Evolutionary conservation across 2,113 vertebrate genomes (phyloP).

Genomic region (Verasper variegatus): DNA sequence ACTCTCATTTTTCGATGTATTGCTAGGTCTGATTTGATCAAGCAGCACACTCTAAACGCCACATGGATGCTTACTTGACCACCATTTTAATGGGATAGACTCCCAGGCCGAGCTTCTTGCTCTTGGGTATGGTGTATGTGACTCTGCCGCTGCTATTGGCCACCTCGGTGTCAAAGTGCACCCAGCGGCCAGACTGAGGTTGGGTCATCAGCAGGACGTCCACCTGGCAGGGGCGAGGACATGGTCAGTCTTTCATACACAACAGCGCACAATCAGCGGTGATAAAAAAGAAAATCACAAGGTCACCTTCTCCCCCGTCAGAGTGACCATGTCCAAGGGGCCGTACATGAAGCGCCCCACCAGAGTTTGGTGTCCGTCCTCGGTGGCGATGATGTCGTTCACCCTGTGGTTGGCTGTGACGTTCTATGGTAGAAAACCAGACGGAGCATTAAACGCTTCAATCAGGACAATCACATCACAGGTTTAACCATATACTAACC

Average conservation of each 20-base stretch:
- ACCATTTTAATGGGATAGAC: conserved; percentile 98
- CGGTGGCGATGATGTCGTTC: conserved; percentile 92
- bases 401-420: conserved; percentile 96
- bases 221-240: conserved; percentile 79
- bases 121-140: conserved; percentile 89
- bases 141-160: conserved; percentile 94
- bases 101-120: conserved; percentile 89
- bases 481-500: background rate
- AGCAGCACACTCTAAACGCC: background rate
- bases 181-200: conserved; percentile 94
- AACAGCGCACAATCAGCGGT: background rate
- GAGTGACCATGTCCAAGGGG: conserved; percentile 97
- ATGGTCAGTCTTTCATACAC: background rate
- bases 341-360: conserved; percentile 99
- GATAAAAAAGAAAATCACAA: background rate
- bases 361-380: conserved; percentile 91
- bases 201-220: conserved; percentile 94
- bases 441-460: background rate
- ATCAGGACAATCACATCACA: background rate
- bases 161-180: conserved; percentile 94
- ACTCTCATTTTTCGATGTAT: background rate
- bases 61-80: conserved; percentile 87
- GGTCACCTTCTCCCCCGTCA: conserved; percentile 96
- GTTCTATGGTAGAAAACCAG: conserved; percentile 84
- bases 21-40: background rate